phyloP scores from a whole-genome alignment of 2,113 vertebrate species.

The Hyaena hyaena region DNA sequence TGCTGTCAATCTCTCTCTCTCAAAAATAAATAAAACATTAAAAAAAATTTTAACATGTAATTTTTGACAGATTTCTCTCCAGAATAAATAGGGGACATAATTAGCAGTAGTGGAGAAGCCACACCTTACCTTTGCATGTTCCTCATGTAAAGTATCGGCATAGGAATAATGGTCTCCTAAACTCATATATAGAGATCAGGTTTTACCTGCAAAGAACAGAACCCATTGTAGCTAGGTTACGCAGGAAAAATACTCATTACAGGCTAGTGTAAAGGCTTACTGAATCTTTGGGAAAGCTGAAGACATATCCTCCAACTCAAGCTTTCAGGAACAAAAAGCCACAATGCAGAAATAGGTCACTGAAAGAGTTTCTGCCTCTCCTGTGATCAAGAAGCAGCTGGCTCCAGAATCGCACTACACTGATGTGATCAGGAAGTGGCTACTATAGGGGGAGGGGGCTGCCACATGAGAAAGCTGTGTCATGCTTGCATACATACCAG shows the following conservation, averaged over 20 bases:
- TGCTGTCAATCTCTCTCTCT: no score
- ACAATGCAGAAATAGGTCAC: not conserved
- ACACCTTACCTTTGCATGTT: not conserved
- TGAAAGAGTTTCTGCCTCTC: not conserved
- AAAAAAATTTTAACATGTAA: not conserved
- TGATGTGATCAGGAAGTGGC: not conserved
- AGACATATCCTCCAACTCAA: not conserved
- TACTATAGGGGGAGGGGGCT: not conserved
- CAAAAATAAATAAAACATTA: no score
- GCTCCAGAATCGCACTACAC: not conserved
- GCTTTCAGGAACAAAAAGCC: conserved; percentile 14
- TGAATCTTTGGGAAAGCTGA: not conserved
- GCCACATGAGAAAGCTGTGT: not conserved
- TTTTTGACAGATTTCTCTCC: not conserved
- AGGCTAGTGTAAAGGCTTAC: not conserved
- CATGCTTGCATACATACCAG: not conserved
- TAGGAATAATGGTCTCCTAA: not conserved
- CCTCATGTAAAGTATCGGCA: not conserved
- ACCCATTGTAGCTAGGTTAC: not conserved
- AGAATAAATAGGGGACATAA: not conserved
- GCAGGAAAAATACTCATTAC: not conserved
- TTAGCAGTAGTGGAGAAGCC: not conserved
- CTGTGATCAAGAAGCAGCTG: not conserved
- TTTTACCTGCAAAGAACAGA: not conserved
- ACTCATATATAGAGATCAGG: not conserved